phyloP scores from a whole-genome alignment of 2,113 vertebrate genomes.

The Himantopus leucocephalus region DNA sequence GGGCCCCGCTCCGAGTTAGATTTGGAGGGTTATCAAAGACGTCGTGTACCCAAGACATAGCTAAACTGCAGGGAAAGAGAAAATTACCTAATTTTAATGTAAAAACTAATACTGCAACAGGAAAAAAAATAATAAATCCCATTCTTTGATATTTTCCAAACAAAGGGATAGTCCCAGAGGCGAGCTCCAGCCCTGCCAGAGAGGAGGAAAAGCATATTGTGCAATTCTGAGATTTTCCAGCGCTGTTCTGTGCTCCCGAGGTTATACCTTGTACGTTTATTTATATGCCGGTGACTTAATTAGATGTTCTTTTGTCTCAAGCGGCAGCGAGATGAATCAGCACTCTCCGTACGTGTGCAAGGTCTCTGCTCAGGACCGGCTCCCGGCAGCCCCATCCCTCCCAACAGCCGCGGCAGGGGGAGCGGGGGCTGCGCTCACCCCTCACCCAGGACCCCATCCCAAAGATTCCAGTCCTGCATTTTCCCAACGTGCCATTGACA shows the following conservation, averaged over 20 bases:
- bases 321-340: constrained; percentile 62
- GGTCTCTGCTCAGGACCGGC: neutral
- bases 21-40: neutral
- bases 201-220: neutral
- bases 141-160: neutral
- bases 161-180: neutral
- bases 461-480: neutral
- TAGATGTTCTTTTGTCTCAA: constrained; percentile 55
- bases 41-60: neutral
- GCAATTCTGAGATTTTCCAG: neutral
- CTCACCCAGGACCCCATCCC: fast-evolving
- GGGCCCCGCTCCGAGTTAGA: fast-evolving
- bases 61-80: neutral
- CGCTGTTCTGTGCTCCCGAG: neutral
- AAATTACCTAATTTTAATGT: neutral
- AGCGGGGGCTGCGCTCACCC: fast-evolving
- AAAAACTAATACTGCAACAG: neutral
- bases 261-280: neutral
- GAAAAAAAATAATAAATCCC: neutral
- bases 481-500: fast-evolving
- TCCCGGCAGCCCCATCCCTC: neutral
- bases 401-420: fast-evolving
- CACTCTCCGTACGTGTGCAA: neutral
- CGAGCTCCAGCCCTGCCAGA: neutral
- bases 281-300: constrained; percentile 51